phyloP scores from a whole-genome alignment of 2,797 vertebrate genomes.

The Micrastur ruficollis region DNA sequence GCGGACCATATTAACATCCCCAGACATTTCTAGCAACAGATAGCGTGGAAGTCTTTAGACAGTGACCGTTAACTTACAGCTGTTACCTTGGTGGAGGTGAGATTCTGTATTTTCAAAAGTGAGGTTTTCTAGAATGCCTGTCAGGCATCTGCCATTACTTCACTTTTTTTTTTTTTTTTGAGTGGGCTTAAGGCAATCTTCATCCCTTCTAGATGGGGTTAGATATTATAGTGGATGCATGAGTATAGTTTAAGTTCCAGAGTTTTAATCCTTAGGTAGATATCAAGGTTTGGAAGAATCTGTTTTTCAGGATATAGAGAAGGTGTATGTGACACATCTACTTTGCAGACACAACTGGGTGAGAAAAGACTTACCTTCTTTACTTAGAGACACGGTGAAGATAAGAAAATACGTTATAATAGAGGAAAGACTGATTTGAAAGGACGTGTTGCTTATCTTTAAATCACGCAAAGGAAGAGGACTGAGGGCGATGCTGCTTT shows the following conservation, averaged over 20 bases:
- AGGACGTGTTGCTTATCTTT: neutral
- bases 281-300: neutral
- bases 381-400: neutral
- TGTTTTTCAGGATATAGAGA: neutral
- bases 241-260: neutral
- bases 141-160: neutral
- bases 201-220: neutral
- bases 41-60: neutral
- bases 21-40: neutral
- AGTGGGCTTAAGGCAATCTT: neutral
- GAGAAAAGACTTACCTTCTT: neutral
- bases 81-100: neutral
- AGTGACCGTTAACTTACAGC: neutral
- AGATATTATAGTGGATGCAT: neutral
- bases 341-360: neutral
- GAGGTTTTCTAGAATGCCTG: neutral
- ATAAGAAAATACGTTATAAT: neutral
- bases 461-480: neutral
- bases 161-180: accelerated
- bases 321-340: neutral
- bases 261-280: neutral
- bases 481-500: accelerated
- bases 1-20: neutral
- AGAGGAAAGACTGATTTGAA: neutral
- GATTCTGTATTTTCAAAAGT: neutral